These are phyloP conservation scores for Taenioides sp. DNA, from an alignment of 2,797 vertebrate genomes.

Conservation along the genomic window DNA sequence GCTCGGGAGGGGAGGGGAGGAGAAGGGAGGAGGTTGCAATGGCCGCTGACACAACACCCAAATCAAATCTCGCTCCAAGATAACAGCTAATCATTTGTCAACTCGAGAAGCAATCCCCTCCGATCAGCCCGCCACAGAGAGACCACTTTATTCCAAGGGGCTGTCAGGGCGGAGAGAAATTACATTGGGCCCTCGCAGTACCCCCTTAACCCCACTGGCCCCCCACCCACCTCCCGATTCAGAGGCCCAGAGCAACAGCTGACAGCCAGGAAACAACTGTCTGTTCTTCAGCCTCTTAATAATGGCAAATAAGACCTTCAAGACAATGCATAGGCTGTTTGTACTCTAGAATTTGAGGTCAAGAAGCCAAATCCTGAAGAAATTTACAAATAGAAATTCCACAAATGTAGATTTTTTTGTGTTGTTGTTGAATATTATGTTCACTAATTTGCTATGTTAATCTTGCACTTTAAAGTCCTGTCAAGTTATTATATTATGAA, in stretches of 20 bases:
- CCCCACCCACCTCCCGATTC: constrained; percentile 71
- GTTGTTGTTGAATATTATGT: not conserved
- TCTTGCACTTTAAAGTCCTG: not conserved
- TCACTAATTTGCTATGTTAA: not conserved
- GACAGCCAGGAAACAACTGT: constrained; percentile 78
- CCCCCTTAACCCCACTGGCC: constrained; percentile 58
- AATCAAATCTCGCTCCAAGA: constrained; percentile 94
- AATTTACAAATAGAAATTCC: too few species aligned
- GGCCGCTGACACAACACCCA: constrained; percentile 79
- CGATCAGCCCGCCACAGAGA: constrained; percentile 90
- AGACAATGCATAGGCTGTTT: constrained; percentile 21
- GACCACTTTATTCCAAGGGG: constrained; percentile 87
- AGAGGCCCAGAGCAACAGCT: constrained; percentile 81
- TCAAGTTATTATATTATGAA: too few species aligned
- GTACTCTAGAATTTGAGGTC: not conserved
- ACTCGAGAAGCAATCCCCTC: constrained; percentile 96
- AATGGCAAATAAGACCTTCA: constrained; percentile 12
- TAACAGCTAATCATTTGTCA: constrained; percentile 99
- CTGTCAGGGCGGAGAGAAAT: constrained; percentile 93
- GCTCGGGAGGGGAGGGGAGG: constrained; percentile 25
- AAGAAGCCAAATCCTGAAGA: not conserved
- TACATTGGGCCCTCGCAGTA: constrained; percentile 87
- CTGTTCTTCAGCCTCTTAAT: constrained; percentile 13
- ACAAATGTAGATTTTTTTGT: not conserved
- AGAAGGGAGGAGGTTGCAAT: constrained; percentile 8